Evolutionary conservation across 2,888 invertebrate species (phyloP), one percentile per base, ranked within the genome.

Genomic region (Drosophila affinis): DNA sequence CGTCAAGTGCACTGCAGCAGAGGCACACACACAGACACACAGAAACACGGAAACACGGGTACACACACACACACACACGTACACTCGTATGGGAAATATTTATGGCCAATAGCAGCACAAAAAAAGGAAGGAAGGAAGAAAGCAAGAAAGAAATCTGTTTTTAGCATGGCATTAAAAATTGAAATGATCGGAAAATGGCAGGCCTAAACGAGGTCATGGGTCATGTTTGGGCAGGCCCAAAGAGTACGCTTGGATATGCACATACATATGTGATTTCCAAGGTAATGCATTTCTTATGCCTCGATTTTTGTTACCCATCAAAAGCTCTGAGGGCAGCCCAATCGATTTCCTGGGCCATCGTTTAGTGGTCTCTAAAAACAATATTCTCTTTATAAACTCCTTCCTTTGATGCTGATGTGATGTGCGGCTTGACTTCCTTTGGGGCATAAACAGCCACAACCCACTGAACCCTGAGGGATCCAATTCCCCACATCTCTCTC

Each of bases 131-230:
- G 0, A 4, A 24, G 24, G 5, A 24, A 5, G 24, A 24, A 24
- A 12, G 12, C 12, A 39, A n/a, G 24, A 49, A 69, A 34, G 29
- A 34, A 24, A 57, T 69, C 49, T 44, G 44, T 70, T 65, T 58
- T 70, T 59, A 51, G 67, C 9, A 39, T 24, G 34, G 21, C 70
- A 70, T 67, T 70, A 70, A 67, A 51, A 67, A 51, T 67, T 70
- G 44, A 69, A 70, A 34, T 29, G 59, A 58, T 70, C 58, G 58
- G 34, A 58, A 45, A 57, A 39, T 24, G 45, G 45, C 59, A 45
- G 49, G 63, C 44, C 65, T 14, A 14, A 27, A 9, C 59, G 32
- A 58, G 67, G 67, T 44, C 67, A 69, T n/a, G 29, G 29, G 7
- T 29, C 24, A 27, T 18, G 18, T 18, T 18, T 18, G 5, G 24